Evolutionary conservation across 1,140 invertebrate species (phyloP).

Genomic region (Tetramorium parvispinum): DNA sequence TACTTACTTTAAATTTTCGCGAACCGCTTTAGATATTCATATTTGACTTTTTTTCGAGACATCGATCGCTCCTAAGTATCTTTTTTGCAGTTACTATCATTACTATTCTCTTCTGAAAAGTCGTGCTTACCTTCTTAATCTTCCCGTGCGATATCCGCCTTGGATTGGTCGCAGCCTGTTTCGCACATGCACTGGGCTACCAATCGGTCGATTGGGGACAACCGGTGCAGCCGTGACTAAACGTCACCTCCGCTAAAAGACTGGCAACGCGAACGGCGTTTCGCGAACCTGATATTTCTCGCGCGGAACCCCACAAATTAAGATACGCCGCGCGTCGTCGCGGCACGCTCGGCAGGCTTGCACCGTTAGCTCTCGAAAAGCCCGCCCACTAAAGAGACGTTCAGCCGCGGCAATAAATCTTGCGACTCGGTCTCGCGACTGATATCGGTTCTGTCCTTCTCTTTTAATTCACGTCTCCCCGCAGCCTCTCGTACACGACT

Average conservation of each 20-base stretch:
- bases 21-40: neutral
- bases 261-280: neutral
- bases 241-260: neutral
- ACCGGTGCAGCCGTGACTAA: slow-evolving; percentile 13
- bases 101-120: neutral
- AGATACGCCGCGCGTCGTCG: slow-evolving; percentile 33
- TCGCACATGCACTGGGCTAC: neutral
- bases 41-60: neutral
- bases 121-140: neutral
- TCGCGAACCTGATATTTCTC: slow-evolving; percentile 35
- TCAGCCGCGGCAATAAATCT: slow-evolving; percentile 31
- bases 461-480: neutral
- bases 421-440: neutral
- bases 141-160: neutral
- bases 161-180: neutral
- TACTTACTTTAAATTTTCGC: no score
- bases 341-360: neutral
- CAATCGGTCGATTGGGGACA: neutral
- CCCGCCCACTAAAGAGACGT: neutral
- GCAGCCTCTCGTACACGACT: neutral
- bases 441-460: slow-evolving; percentile 19
- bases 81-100: neutral
- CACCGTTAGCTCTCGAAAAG: slow-evolving; percentile 44
- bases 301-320: slow-evolving; percentile 34
- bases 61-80: neutral